A percentile compares a stretch with the other conserved stretches of the same genome.
Conservation (phyloP, 2,888 invertebrate species). For the Meta bourneti region DNA sequence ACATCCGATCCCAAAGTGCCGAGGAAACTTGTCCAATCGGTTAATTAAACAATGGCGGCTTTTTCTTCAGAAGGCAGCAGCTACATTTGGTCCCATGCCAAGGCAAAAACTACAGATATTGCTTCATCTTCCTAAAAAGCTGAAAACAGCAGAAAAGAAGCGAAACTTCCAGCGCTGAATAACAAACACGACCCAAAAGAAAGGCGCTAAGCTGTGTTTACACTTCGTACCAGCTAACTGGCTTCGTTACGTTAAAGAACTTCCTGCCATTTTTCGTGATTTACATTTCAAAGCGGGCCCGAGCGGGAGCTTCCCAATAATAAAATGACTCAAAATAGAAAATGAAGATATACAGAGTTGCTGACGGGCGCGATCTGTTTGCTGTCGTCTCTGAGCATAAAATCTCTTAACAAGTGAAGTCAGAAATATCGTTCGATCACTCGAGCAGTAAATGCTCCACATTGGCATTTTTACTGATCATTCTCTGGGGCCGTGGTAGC, state of each 20-base stretch:
- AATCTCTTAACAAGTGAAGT: constrained; percentile 17
- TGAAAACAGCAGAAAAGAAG: neutral
- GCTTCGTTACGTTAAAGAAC: constrained; percentile 23
- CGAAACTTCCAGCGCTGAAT: constrained; percentile 20
- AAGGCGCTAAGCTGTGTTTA: constrained; percentile 21
- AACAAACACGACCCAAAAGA: neutral
- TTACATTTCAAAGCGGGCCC: constrained; percentile 17
- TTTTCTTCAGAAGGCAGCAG: neutral
- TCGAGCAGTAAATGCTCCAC: too few relatives aligned
- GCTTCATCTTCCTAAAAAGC: neutral
- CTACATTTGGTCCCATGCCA: neutral
- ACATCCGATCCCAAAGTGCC: too few relatives aligned
- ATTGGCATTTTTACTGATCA: too few relatives aligned
- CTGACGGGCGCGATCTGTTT: constrained; percentile 30
- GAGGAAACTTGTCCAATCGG: neutral
- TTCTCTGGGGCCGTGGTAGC: too few relatives aligned
- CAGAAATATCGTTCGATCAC: neutral
- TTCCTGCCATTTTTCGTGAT: constrained; percentile 20
- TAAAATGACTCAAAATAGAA: constrained; percentile 45
- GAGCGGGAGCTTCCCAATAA: constrained; percentile 18
- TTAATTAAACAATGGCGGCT: neutral
- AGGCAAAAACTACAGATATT: neutral
- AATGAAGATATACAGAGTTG: constrained; percentile 24
- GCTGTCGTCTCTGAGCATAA: constrained; percentile 6
- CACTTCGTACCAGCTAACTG: constrained; percentile 16